Percentiles rank a stretch among this genome's conserved stretches.
phyloP scores from a whole-genome alignment of 2,888 invertebrate genomes.

The Trypoxylon attenuatum region DNA sequence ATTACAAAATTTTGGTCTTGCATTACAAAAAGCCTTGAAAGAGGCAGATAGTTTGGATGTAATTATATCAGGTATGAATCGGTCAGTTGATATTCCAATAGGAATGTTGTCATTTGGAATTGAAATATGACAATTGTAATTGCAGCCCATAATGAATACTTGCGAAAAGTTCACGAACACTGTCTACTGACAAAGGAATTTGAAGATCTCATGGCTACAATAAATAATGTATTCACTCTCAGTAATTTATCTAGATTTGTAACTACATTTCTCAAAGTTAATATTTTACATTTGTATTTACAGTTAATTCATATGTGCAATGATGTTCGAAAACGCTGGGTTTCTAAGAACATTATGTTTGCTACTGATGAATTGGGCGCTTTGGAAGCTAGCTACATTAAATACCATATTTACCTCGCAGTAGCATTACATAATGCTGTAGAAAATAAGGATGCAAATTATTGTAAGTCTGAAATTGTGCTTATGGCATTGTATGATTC shows the following conservation, averaged over 20 bases:
- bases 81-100: not conserved
- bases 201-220: slow-evolving; percentile 64
- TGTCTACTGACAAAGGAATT: slow-evolving; percentile 69
- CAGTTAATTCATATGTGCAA: slow-evolving; percentile 70
- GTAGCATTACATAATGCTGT: slow-evolving; percentile 69
- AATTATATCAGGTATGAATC: slow-evolving; percentile 62
- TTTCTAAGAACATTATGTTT: slow-evolving; percentile 60
- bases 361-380: slow-evolving; percentile 60
- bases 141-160: slow-evolving; percentile 69
- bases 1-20: slow-evolving; percentile 71
- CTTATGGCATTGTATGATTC: slow-evolving; percentile 36
- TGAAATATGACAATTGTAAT: slow-evolving; percentile 24
- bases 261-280: too few species aligned
- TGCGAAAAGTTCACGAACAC: slow-evolving; percentile 69
- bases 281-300: slow-evolving; percentile 4
- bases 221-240: slow-evolving; percentile 61
- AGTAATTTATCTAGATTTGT: not conserved
- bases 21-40: slow-evolving; percentile 63
- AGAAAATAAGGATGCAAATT: slow-evolving; percentile 70
- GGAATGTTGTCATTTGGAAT: not conserved
- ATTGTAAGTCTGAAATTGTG: slow-evolving; percentile 64
- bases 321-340: slow-evolving; percentile 66
- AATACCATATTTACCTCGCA: slow-evolving; percentile 70
- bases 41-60: slow-evolving; percentile 67
- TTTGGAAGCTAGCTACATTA: slow-evolving; percentile 68